phyloP scores from a whole-genome alignment of 2,888 invertebrate genomes.

The Cephus runcator region DNA sequence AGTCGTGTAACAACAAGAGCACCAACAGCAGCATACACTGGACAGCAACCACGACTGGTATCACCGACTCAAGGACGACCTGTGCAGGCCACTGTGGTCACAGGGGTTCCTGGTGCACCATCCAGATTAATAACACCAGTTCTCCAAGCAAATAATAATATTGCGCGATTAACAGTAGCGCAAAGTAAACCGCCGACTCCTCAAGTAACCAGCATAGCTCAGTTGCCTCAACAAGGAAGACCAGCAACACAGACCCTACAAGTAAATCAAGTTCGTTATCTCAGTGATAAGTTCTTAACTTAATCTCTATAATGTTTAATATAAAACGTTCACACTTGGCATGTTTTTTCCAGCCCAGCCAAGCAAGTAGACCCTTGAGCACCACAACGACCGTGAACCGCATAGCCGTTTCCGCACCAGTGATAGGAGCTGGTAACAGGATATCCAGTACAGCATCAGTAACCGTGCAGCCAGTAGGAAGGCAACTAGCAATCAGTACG shows the following conservation, averaged over 20 bases:
- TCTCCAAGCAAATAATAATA: constrained; percentile 50
- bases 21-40: constrained; percentile 28
- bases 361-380: constrained; percentile 50
- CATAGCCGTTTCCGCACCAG: constrained; percentile 57
- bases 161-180: constrained; percentile 54
- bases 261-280: constrained; percentile 31
- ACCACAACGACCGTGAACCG: constrained; percentile 53
- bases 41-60: constrained; percentile 52
- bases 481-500: constrained; percentile 57
- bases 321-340: background rate
- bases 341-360: constrained; percentile 45
- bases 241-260: constrained; percentile 52
- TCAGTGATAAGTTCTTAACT: background rate
- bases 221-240: constrained; percentile 50
- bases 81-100: constrained; percentile 58
- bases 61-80: constrained; percentile 53
- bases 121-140: constrained; percentile 59
- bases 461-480: constrained; percentile 54
- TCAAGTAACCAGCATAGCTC: constrained; percentile 49
- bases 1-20: constrained; percentile 53
- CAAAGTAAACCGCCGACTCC: constrained; percentile 51
- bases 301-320: background rate
- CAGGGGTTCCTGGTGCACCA: constrained; percentile 53
- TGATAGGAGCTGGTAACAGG: constrained; percentile 55
- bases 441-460: constrained; percentile 52